Evolutionary conservation across 2,797 vertebrate species (phyloP), one percentile per base, ranked within the genome.

Genomic region (Scolopax bukidnonensis): DNA sequence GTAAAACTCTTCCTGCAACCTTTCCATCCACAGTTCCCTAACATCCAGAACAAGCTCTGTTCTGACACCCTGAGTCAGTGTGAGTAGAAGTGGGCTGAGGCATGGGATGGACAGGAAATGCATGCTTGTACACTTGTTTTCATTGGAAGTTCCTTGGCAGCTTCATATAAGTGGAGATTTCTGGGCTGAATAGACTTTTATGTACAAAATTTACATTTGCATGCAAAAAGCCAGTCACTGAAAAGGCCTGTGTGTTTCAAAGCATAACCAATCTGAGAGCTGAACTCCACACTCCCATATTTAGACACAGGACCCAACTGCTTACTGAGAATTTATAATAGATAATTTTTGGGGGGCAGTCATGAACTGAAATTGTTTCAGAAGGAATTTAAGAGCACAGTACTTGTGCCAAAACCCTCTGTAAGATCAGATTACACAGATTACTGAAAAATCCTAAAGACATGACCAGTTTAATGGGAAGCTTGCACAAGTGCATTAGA

Each of bases 51-150:
- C 80, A 95, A 93, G 83, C 79, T 93, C 85, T 95, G 90, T 90
- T 96, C 93, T 96, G 96, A 93, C 74, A 93, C 69, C 87, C 81
- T 74, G 88, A 91, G 95, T 83, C 85, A 68, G 93, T 82, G 90
- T 95, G 91, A 96, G 93, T 95, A 91, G 36, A 68, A 90, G 33
- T 3, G 75, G 47, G 53, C 91, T 63, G 76, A 91, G 92, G 84
- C 94, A 84, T 90, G 88, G 89, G 88, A 89, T 91, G 89, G 91
- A 76, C 94, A 96, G 96, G 96, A 97, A 97, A 84, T 95, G 96
- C 96, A 95, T 94, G 95, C 93, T 91, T 91, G 87, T 79, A 82
- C 78, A 87, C 90, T 97, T 84, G 89, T 93, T 97, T 93, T 82
- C 81, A 12, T 80, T 84, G 95, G 96, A 84, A 2, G 41, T 73